Percentiles rank a stretch among this genome's conserved stretches.
Evolutionary conservation across 2,797 vertebrate species (phyloP).

Genomic region (Siniperca obscura): DNA sequence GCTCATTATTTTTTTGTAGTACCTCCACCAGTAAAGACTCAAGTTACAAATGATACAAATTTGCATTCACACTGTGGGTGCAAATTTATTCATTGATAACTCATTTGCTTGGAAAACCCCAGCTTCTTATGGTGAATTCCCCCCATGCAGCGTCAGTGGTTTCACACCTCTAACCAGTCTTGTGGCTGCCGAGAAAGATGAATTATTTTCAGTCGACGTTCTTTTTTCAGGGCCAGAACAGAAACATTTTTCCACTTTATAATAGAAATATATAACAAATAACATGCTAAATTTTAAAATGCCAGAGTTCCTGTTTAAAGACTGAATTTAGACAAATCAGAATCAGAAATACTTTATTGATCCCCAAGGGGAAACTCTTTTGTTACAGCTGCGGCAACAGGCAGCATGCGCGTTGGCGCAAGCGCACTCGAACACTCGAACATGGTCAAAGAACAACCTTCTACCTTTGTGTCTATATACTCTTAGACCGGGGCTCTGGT

Average conservation of each 20-base stretch:
- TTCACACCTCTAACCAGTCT: constrained; percentile 77
- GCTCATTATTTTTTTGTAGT: background rate
- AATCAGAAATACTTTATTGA: too few species aligned
- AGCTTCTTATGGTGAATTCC: constrained; percentile 58
- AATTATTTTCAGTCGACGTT: background rate
- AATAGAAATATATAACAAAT: background rate
- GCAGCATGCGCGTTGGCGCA: too few species aligned
- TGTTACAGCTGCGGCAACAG: too few species aligned
- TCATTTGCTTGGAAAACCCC: constrained; percentile 71
- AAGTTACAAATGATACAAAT: constrained; percentile 7
- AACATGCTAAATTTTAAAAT: background rate
- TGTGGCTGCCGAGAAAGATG: constrained; percentile 54
- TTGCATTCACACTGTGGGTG: constrained; percentile 13
- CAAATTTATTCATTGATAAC: constrained; percentile 49
- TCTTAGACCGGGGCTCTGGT: background rate
- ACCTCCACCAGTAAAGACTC: background rate
- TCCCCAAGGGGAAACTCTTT: too few species aligned
- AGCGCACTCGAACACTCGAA: too few species aligned
- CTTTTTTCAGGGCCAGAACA: background rate
- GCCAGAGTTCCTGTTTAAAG: constrained; percentile 8
- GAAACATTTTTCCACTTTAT: constrained; percentile 7
- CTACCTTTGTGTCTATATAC: constrained; percentile 5
- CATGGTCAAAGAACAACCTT: background rate
- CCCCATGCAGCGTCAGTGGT: constrained; percentile 59
- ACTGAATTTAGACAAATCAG: background rate